phyloP scores from a whole-genome alignment of 2,113 vertebrate species.

The Dolichallabes microphthalmus region DNA sequence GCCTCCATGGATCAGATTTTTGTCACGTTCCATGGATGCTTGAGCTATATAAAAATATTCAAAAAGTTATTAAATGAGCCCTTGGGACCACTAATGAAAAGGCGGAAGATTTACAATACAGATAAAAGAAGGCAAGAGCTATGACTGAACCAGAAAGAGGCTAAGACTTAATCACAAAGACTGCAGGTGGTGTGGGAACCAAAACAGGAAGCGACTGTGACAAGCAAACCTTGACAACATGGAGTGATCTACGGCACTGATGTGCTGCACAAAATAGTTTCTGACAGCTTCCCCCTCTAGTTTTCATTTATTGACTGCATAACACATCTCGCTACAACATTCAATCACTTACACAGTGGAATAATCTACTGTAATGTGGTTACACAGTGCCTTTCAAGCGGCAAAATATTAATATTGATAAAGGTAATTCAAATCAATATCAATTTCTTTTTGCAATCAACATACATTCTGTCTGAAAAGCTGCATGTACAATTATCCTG shows the following conservation, averaged over 20 bases:
- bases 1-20: too few species aligned
- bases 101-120: not conserved
- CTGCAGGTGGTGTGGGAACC: not conserved
- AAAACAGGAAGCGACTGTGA: not conserved
- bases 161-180: not conserved
- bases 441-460: not conserved
- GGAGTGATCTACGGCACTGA: not conserved
- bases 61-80: not conserved
- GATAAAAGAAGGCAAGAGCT: not conserved
- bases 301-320: not conserved
- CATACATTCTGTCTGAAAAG: not conserved
- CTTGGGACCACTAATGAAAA: not conserved
- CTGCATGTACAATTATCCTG: not conserved
- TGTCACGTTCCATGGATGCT: too few species aligned
- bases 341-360: not conserved
- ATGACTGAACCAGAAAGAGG: not conserved
- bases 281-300: not conserved
- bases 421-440: not conserved
- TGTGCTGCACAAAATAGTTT: not conserved
- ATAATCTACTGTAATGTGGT: not conserved
- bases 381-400: not conserved
- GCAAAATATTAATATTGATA: not conserved
- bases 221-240: not conserved
- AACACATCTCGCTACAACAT: not conserved
- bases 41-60: not conserved